Base-by-base conservation (phyloP, 92 coral and sea anemone species). In the Paramuricea clavata region DNA sequence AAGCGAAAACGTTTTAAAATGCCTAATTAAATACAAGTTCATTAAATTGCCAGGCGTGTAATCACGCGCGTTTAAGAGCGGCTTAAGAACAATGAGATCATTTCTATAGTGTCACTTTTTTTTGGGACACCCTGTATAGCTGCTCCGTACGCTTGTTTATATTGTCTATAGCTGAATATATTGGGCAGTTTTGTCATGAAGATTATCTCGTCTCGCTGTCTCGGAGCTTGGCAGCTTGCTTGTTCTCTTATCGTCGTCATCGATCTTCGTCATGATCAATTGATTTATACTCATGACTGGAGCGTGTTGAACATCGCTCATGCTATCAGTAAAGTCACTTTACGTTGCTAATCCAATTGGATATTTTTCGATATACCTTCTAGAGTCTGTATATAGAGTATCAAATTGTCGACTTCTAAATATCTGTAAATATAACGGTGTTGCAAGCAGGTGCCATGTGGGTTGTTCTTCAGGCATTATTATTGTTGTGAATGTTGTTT, bases 121-220 rank as follows among this genome's bases (percentile, higher is more conserved):
- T n/a, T n/a, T n/a, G n/a, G n/a, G n/a, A n/a, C n/a, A n/a, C n/a
- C n/a, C n/a, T n/a, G n/a, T n/a, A n/a, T n/a, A n/a, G n/a, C n/a
- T n/a, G n/a, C n/a, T n/a, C n/a, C n/a, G n/a, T n/a, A n/a, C n/a
- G n/a, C n/a, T n/a, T n/a, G n/a, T n/a, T 12, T 16, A 13, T 31
- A 65, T 28, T 11, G 36, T 65, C 39, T 65, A 65, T 1, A 31
- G 72, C 39, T 4, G 62, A 21, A 5, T 17, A 54, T 33, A 27
- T 65, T 65, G 72, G 72, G 72, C 26, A 5, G 62, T 54, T 65
- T 65, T 65, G 72, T 30, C 72, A 65, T 39, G 12, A 39, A n/a
- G n/a, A 65, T 27, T 9, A n/a, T 54, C 17, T 54, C 52, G 52
- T 47, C 17, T 47, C 27, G 27, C 62, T 54, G 62, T 21, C 26